Evolutionary conservation across 2,888 invertebrate genomes (phyloP).

Genomic region (Microplitis manilae): DNA sequence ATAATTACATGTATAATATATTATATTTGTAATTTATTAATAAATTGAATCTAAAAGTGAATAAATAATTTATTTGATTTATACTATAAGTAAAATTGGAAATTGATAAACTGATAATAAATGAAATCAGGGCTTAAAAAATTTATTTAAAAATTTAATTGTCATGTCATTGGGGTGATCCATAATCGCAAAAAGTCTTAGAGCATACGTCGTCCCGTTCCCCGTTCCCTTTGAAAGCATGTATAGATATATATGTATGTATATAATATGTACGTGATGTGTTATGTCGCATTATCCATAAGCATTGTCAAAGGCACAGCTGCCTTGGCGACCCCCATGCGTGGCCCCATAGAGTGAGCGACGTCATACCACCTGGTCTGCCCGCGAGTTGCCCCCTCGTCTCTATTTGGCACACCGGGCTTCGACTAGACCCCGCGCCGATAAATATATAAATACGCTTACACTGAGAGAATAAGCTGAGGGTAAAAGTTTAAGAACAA

Average conservation of each 20-base stretch:
- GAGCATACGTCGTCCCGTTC: constrained; percentile 27
- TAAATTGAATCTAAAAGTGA: too few relatives aligned
- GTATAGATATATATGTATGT: neutral
- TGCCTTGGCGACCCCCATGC: constrained; percentile 68
- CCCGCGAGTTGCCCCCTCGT: constrained; percentile 51
- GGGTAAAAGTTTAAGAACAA: constrained; percentile 5
- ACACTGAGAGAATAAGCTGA: constrained; percentile 27
- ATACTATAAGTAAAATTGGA: too few relatives aligned
- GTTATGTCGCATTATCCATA: constrained; percentile 49
- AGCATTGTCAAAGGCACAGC: constrained; percentile 68
- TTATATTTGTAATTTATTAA: too few relatives aligned
- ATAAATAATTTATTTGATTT: too few relatives aligned
- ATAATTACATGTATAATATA: too few relatives aligned
- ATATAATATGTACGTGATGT: neutral
- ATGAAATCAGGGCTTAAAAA: too few relatives aligned
- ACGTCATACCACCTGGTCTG: constrained; percentile 71
- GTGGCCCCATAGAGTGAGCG: constrained; percentile 65
- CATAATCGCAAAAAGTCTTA: neutral
- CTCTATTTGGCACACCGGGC: constrained; percentile 43
- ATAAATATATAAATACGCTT: constrained; percentile 24
- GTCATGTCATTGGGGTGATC: neutral
- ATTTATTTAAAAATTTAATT: too few relatives aligned
- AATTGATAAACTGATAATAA: too few relatives aligned
- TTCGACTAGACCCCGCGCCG: constrained; percentile 26
- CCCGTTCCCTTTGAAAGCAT: constrained; percentile 20